phyloP scores from a whole-genome alignment of 2,888 invertebrate genomes.

The Pristionchus mayeri region DNA sequence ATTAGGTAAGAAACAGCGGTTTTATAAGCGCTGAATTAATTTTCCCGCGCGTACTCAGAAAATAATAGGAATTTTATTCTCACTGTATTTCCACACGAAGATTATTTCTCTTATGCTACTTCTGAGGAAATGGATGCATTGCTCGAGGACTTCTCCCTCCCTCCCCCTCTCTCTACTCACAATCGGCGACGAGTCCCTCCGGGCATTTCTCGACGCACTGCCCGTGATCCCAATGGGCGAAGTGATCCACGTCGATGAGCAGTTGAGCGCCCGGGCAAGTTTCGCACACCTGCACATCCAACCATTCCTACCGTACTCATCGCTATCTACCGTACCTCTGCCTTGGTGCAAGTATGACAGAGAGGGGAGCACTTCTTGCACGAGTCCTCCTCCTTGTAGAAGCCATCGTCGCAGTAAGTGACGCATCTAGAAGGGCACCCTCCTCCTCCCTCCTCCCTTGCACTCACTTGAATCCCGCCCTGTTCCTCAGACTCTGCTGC shows the following conservation, averaged over 20 bases:
- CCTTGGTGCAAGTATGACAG: conserved; percentile 71
- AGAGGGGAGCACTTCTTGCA: conserved; percentile 72
- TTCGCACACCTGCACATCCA: conserved; percentile 65
- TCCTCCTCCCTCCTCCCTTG: too few relatives aligned
- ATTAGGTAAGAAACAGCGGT: too few relatives aligned
- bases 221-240: conserved; percentile 73
- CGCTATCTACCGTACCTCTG: conserved; percentile 61
- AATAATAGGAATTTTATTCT: too few relatives aligned
- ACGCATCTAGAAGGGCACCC: conserved; percentile 65
- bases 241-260: conserved; percentile 72
- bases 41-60: too few relatives aligned
- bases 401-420: conserved; percentile 73
- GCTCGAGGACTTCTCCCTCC: too few relatives aligned
- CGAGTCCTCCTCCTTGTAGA: conserved; percentile 70
- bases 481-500: conserved; percentile 71
- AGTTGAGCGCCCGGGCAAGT: conserved; percentile 73
- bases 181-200: conserved; percentile 72
- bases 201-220: conserved; percentile 75
- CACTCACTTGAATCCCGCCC: conserved; percentile 73
- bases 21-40: too few relatives aligned
- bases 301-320: background rate
- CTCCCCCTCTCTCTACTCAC: conserved; percentile 55
- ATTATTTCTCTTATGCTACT: too few relatives aligned
- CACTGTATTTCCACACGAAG: too few relatives aligned
- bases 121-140: too few relatives aligned